phyloP scores from a whole-genome alignment of 2,797 vertebrate genomes.

The Telmatherina bonti region DNA sequence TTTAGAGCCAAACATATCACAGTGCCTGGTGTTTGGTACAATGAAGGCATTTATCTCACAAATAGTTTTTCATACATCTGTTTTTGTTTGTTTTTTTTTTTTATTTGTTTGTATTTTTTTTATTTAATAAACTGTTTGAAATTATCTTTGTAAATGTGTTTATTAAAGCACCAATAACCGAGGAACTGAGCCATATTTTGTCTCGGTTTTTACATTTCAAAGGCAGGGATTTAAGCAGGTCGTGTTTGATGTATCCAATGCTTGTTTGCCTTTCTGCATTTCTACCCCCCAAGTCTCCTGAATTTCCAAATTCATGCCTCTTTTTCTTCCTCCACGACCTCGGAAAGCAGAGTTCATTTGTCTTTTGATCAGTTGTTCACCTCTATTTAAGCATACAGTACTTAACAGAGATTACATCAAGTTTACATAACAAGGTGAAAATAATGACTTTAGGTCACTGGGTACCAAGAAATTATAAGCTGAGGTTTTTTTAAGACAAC shows the following conservation, averaged over 20 bases:
- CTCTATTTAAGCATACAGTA: neutral
- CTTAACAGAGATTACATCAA: neutral
- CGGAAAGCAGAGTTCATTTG: too few species aligned
- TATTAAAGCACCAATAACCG: neutral
- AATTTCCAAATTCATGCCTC: neutral
- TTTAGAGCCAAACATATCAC: neutral
- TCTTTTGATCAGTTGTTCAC: neutral
- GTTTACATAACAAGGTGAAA: neutral
- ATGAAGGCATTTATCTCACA: neutral
- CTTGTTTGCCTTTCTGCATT: neutral
- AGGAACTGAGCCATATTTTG: neutral
- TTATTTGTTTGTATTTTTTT: too few species aligned
- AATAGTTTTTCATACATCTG: neutral
- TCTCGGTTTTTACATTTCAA: neutral
- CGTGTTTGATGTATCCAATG: neutral
- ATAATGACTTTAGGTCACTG: neutral
- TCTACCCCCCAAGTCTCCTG: neutral
- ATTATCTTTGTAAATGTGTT: neutral
- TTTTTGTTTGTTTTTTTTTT: too few species aligned
- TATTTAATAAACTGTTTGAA: neutral
- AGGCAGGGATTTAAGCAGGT: neutral
- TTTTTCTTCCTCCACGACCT: too few species aligned
- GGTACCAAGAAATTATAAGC: neutral
- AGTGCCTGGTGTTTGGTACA: neutral
- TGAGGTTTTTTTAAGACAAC: slow-evolving; percentile 11